A percentile compares a stretch with the other conserved stretches of the same genome.
These are phyloP conservation scores for Danaus melanippus DNA, from an alignment of 1,140 invertebrate species.

Conservation along the genomic window DNA sequence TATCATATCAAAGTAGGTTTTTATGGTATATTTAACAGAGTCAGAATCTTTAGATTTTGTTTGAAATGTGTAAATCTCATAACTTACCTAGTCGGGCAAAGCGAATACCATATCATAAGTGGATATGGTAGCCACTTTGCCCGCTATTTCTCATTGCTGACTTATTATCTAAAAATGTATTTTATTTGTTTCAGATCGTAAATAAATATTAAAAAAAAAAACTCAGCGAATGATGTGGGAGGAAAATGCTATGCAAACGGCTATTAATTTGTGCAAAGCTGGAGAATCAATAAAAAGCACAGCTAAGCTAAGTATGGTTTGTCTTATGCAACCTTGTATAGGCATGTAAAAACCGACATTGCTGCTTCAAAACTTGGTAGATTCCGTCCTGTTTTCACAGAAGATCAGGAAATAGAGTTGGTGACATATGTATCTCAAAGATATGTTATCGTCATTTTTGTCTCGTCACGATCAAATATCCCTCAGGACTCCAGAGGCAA, in stretches of 20 bases:
- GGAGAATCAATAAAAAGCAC: conserved; percentile 32
- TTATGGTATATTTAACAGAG: too few species aligned
- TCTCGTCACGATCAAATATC: conserved; percentile 27
- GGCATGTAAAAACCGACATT: conserved; percentile 31
- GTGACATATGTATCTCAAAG: conserved; percentile 32
- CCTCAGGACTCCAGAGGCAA: conserved; percentile 39
- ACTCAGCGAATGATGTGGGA: conserved; percentile 22
- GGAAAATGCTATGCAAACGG: conserved; percentile 27
- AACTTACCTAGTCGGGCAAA: too few species aligned
- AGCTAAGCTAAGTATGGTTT: conserved; percentile 38
- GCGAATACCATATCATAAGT: too few species aligned
- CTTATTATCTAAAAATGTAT: conserved; percentile 21
- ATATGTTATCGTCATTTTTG: conserved; percentile 32
- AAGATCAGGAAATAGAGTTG: conserved; percentile 30
- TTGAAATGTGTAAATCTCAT: too few species aligned
- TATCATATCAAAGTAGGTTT: too few species aligned
- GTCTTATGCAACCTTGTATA: conserved; percentile 30
- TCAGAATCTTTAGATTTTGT: too few species aligned
- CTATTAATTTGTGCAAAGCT: conserved; percentile 34
- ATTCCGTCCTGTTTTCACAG: conserved; percentile 29
- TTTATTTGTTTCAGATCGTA: conserved; percentile 27
- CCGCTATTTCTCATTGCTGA: too few species aligned
- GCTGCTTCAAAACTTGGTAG: conserved; percentile 27
- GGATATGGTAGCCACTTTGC: too few species aligned
- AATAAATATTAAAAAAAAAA: conserved; percentile 29